Conservation (phyloP, 2,888 invertebrate genomes). For the Dinocampus coccinellae region DNA sequence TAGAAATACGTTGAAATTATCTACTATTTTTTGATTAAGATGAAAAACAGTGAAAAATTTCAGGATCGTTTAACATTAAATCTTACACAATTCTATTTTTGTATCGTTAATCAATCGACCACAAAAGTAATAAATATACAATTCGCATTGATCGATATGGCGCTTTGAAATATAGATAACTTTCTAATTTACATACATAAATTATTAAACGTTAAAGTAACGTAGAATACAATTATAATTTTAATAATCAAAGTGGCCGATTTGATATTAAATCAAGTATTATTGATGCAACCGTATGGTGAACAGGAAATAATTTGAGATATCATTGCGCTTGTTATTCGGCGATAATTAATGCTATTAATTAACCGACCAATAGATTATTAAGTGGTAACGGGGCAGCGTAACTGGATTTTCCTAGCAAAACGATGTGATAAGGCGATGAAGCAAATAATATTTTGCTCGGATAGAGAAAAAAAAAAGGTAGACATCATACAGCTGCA, state of each 20-base stretch:
- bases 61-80: no score
- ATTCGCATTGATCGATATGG: no score
- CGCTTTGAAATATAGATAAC: no score
- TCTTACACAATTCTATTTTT: no score
- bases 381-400: conserved; percentile 43
- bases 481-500: neutral
- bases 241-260: neutral
- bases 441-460: conserved; percentile 35
- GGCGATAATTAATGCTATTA: conserved; percentile 46
- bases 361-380: conserved; percentile 46
- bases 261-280: neutral
- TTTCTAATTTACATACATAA: neutral
- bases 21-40: no score
- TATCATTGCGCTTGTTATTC: conserved; percentile 44
- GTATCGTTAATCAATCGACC: no score
- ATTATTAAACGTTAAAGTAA: no score
- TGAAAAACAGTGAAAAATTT: no score
- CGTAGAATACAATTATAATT: neutral
- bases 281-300: neutral
- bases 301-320: conserved; percentile 44
- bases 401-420: conserved; percentile 22
- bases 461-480: neutral
- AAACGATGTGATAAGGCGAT: conserved; percentile 26
- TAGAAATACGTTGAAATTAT: no score
- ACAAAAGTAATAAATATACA: no score